Percentiles rank a stretch among this genome's conserved stretches.
Evolutionary conservation across 2,797 vertebrate genomes (phyloP).

Genomic region (Poecile montanus): DNA sequence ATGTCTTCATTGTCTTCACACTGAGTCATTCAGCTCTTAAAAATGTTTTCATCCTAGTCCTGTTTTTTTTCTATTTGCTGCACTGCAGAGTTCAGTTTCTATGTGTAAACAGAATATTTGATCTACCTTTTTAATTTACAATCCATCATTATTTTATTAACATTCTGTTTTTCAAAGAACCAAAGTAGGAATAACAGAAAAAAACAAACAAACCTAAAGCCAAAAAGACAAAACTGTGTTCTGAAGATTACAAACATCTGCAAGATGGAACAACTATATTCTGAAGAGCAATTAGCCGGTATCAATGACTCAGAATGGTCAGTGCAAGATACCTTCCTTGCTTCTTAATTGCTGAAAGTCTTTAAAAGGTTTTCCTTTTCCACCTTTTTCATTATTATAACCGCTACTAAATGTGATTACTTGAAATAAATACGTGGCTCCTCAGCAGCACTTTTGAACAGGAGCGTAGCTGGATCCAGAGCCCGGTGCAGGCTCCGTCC

Average conservation of each 20-base stretch:
- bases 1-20: neutral
- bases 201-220: neutral
- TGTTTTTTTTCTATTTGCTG: neutral
- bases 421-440: neutral
- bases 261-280: neutral
- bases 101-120: neutral
- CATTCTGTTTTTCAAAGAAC: neutral
- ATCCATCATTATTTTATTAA: neutral
- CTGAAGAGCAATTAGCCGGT: neutral
- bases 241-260: neutral
- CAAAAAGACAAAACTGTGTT: neutral
- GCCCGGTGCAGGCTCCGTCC: neutral
- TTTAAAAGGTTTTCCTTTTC: conserved; percentile 2
- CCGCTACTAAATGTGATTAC: neutral
- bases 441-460: neutral
- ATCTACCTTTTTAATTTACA: neutral
- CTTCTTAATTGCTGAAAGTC: neutral
- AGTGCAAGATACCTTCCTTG: neutral
- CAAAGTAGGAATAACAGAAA: neutral
- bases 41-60: neutral
- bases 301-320: neutral
- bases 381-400: conserved; percentile 42
- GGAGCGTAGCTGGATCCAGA: fast-evolving
- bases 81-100: neutral
- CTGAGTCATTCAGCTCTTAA: neutral